Evolutionary conservation across 2,888 invertebrate species (phyloP).

Genomic region (Phaedon cochleariae): DNA sequence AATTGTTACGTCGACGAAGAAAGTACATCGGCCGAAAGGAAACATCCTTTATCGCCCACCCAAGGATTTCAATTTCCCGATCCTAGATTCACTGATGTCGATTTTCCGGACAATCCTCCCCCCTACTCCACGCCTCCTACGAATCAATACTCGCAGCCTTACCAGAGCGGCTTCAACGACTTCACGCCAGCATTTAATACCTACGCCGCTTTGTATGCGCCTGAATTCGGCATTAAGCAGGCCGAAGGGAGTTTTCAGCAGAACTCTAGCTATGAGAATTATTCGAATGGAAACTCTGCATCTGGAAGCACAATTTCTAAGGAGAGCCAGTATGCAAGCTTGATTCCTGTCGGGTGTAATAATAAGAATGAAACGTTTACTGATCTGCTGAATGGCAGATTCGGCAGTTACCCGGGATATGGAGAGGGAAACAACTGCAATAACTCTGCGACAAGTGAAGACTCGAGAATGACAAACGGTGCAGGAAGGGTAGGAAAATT

Average conservation of each 20-base stretch:
- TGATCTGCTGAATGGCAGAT: constrained; percentile 69
- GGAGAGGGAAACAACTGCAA: constrained; percentile 50
- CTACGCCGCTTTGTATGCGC: constrained; percentile 59
- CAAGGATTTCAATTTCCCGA: constrained; percentile 59
- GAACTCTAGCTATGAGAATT: constrained; percentile 63
- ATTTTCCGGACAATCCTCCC: constrained; percentile 49
- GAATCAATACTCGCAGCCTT: constrained; percentile 55
- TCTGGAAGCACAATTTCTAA: constrained; percentile 60
- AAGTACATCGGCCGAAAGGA: constrained; percentile 51
- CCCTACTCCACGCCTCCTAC: constrained; percentile 48
- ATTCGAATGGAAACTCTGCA: constrained; percentile 59
- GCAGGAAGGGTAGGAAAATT: constrained; percentile 45
- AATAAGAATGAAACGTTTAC: constrained; percentile 78
- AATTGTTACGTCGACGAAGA: constrained; percentile 69
- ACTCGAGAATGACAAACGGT: constrained; percentile 35
- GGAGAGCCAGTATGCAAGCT: constrained; percentile 72
- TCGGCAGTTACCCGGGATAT: constrained; percentile 63
- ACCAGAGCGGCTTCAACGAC: constrained; percentile 54
- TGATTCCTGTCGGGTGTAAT: constrained; percentile 72
- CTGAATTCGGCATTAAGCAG: constrained; percentile 48
- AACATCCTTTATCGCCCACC: constrained; percentile 55
- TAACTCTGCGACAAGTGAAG: background rate
- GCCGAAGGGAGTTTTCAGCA: constrained; percentile 58
- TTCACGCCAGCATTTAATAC: constrained; percentile 63
- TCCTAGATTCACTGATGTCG: constrained; percentile 56